Conservation (phyloP, 1,140 invertebrate genomes). For the Uloborus diversus region DNA sequence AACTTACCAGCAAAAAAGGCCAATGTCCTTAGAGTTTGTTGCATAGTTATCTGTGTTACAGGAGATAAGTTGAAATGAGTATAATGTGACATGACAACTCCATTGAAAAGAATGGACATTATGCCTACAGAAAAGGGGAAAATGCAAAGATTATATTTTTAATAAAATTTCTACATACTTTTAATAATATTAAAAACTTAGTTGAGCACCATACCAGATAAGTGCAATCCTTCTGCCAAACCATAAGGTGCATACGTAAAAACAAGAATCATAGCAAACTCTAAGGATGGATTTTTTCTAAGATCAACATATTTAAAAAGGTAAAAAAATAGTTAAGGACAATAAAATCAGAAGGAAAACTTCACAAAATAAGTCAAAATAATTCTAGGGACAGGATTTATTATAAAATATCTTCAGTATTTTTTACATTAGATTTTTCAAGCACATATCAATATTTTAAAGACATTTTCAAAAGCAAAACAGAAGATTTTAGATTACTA, state of each 20-base stretch:
- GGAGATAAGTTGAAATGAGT: conserved; percentile 98
- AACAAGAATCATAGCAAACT: conserved; percentile 98
- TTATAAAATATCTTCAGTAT: too few relatives aligned
- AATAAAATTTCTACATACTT: too few relatives aligned
- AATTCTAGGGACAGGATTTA: too few relatives aligned
- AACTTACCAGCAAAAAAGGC: conserved; percentile 88
- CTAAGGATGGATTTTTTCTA: conserved; percentile 95
- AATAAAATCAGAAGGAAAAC: too few relatives aligned
- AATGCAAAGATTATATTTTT: too few relatives aligned
- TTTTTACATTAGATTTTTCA: too few relatives aligned
- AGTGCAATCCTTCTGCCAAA: conserved; percentile 94
- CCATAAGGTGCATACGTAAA: conserved; percentile 99
- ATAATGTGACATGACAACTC: conserved; percentile 99
- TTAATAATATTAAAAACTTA: too few relatives aligned
- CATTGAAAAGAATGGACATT: conserved; percentile 99
- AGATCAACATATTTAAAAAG: conserved; percentile 94
- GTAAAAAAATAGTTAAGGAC: conserved; percentile 62
- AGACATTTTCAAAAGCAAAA: too few relatives aligned
- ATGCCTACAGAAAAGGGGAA: conserved; percentile 85
- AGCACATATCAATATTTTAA: too few relatives aligned
- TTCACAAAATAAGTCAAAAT: too few relatives aligned
- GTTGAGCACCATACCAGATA: conserved; percentile 85
- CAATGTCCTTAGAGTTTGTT: conserved; percentile 97
- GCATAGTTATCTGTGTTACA: conserved; percentile 98
- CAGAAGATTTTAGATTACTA: too few relatives aligned